Conservation (phyloP, 1,140 invertebrate genomes). For the Pectinophora gossypiella region DNA sequence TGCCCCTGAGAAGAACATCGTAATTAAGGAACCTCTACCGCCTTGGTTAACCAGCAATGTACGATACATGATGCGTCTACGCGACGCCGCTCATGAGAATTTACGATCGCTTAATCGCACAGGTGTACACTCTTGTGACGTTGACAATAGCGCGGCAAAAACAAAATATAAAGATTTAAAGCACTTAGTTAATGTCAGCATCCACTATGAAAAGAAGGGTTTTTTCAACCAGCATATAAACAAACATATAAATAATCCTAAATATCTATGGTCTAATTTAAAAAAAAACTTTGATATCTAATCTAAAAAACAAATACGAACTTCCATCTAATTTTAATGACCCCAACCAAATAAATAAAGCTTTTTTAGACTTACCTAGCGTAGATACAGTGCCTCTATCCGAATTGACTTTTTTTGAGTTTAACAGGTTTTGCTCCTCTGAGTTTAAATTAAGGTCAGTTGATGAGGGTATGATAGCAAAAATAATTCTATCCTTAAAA, state of each 20-base stretch:
- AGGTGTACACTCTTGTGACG: no score
- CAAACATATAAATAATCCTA: neutral
- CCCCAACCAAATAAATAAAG: neutral
- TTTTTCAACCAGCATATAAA: neutral
- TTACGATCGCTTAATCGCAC: no score
- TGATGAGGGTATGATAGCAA: neutral
- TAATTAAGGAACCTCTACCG: neutral
- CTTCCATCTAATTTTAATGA: neutral
- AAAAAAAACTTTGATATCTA: neutral
- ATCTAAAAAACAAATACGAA: neutral
- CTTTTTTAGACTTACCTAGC: neutral
- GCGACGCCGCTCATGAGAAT: neutral
- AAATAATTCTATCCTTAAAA: neutral
- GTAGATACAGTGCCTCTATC: neutral
- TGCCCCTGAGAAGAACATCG: neutral
- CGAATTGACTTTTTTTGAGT: neutral
- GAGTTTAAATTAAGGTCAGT: neutral
- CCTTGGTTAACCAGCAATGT: neutral
- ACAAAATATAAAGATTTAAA: neutral
- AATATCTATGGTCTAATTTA: neutral
- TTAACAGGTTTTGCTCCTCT: neutral
- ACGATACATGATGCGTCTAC: neutral
- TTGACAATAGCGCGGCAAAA: neutral
- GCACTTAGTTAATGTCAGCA: neutral
- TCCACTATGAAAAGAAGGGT: neutral